Conservation (phyloP, 2,888 invertebrate genomes). For the Muschampia plurimacula region DNA sequence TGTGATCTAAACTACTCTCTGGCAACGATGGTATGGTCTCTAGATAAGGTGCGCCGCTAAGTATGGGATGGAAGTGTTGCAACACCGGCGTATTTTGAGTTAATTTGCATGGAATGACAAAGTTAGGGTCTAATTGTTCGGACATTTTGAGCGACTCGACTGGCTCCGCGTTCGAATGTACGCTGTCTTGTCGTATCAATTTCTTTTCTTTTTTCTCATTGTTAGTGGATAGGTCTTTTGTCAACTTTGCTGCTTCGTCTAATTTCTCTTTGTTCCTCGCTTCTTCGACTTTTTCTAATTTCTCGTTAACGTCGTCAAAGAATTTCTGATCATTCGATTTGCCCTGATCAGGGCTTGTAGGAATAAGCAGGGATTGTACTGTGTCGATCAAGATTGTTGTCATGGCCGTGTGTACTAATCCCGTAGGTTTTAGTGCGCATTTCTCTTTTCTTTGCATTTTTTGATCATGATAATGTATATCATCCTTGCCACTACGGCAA, state of each 20-base stretch:
- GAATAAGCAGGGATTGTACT: slow-evolving; percentile 75
- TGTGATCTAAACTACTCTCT: slow-evolving; percentile 67
- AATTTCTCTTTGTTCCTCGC: slow-evolving; percentile 49
- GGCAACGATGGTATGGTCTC: slow-evolving; percentile 79
- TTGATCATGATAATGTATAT: slow-evolving; percentile 55
- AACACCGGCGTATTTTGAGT: slow-evolving; percentile 61
- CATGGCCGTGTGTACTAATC: slow-evolving; percentile 83
- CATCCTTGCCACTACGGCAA: slow-evolving; percentile 58
- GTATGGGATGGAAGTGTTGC: slow-evolving; percentile 71
- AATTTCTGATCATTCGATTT: slow-evolving; percentile 64
- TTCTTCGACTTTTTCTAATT: slow-evolving; percentile 69
- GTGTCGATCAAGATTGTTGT: slow-evolving; percentile 85
- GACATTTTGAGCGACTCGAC: slow-evolving; percentile 67
- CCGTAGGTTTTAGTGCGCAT: slow-evolving; percentile 63
- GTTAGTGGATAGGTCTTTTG: slow-evolving; percentile 21
- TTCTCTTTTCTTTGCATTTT: slow-evolving; percentile 59
- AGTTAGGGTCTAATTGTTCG: slow-evolving; percentile 60
- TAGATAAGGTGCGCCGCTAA: slow-evolving; percentile 66
- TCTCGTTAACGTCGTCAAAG: slow-evolving; percentile 73
- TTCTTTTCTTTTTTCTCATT: slow-evolving; percentile 55
- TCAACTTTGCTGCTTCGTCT: slow-evolving; percentile 32
- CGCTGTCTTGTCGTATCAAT: slow-evolving; percentile 70
- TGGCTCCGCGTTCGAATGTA: slow-evolving; percentile 60
- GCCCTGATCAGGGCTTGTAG: slow-evolving; percentile 66
- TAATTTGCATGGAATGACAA: slow-evolving; percentile 58